Percentiles rank a stretch among this genome's conserved stretches.
phyloP scores from a whole-genome alignment of 1,140 invertebrate genomes.

The Apis cerana region DNA sequence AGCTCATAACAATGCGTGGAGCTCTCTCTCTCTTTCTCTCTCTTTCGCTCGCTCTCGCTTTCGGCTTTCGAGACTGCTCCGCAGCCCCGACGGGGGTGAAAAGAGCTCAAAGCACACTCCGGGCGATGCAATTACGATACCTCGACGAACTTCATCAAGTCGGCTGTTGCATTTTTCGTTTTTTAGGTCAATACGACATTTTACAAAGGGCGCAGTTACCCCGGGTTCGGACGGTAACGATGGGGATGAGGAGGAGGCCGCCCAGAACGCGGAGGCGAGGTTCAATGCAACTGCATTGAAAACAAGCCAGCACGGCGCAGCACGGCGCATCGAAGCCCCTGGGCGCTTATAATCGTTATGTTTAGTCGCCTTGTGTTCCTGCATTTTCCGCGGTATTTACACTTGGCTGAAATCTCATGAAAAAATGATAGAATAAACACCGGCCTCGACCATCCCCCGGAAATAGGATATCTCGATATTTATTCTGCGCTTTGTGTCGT shows the following conservation, averaged over 20 bases:
- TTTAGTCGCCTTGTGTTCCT: conserved; percentile 66
- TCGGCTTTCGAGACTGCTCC: background rate
- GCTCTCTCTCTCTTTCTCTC: background rate
- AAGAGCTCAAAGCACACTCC: conserved; percentile 48
- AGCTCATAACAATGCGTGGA: conserved; percentile 34
- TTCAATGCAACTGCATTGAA: conserved; percentile 66
- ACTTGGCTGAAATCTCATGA: conserved; percentile 66
- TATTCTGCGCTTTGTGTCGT: conserved; percentile 65
- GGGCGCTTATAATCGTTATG: conserved; percentile 68
- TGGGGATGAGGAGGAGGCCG: conserved; percentile 52
- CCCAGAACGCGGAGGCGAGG: conserved; percentile 49
- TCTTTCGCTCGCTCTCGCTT: background rate
- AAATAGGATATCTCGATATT: conserved; percentile 64
- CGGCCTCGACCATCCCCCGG: conserved; percentile 43
- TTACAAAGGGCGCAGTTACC: conserved; percentile 56
- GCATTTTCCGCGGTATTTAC: conserved; percentile 67
- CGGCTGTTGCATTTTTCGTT: conserved; percentile 56
- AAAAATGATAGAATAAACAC: conserved; percentile 69
- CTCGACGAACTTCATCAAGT: conserved; percentile 56
- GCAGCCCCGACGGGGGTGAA: conserved; percentile 8
- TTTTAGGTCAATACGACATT: conserved; percentile 62
- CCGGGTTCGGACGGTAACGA: conserved; percentile 53
- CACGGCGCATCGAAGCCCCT: conserved; percentile 49
- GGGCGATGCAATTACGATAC: conserved; percentile 54
- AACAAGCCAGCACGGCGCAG: conserved; percentile 48